phyloP scores from a whole-genome alignment of 2,888 invertebrate genomes.

The Graphium colonna region DNA sequence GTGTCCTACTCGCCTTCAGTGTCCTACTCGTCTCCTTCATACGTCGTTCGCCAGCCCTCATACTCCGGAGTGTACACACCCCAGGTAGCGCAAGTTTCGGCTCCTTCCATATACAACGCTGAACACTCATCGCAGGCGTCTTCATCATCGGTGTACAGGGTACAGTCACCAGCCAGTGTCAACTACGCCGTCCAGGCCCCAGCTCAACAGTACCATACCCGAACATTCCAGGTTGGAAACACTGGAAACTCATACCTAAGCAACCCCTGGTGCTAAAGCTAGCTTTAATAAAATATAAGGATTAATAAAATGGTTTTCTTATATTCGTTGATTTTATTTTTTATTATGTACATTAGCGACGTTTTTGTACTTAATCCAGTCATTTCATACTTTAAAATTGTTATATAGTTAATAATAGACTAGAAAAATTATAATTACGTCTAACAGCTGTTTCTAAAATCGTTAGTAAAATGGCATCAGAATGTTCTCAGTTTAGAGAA shows the following conservation, averaged over 20 bases:
- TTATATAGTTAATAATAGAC: too few species aligned
- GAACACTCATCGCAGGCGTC: conserved; percentile 11
- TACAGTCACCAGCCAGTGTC: conserved; percentile 3
- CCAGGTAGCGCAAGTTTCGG: not conserved
- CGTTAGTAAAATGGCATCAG: too few species aligned
- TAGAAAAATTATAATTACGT: too few species aligned
- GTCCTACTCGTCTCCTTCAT: not conserved
- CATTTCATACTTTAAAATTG: too few species aligned
- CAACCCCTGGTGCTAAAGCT: conserved; percentile 25
- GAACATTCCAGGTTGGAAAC: not conserved
- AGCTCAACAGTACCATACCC: not conserved
- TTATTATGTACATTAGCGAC: too few species aligned
- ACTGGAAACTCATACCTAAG: conserved; percentile 17
- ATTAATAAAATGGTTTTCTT: too few species aligned
- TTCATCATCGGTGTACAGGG: conserved; percentile 7
- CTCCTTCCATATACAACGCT: not conserved
- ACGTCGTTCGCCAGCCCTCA: too few species aligned
- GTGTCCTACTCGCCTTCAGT: not conserved
- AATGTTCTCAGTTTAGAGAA: too few species aligned
- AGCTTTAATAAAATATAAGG: not conserved
- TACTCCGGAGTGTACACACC: not conserved
- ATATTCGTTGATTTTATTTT: too few species aligned
- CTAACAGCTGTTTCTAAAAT: too few species aligned
- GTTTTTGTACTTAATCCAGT: too few species aligned
- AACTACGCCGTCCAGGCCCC: conserved; percentile 9